Percentiles rank a stretch among this genome's conserved stretches.
Evolutionary conservation across 35 echinoderm and acorn worm genomes (phyloP).

Genomic region (Lytechinus pictus): DNA sequence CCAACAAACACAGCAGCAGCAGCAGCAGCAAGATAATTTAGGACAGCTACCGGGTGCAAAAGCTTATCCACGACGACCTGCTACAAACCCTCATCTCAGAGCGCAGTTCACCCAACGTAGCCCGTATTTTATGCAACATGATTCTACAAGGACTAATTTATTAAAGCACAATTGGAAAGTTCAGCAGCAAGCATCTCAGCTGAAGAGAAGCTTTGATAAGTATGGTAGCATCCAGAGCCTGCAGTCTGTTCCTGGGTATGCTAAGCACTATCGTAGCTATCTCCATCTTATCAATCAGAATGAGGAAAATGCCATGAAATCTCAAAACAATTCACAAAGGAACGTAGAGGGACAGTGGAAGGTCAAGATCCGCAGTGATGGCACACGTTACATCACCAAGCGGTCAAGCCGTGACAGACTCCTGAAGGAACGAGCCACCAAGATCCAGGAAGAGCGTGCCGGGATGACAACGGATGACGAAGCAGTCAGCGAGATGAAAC

Average conservation of each 20-base stretch:
- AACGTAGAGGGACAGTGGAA: constrained; percentile 85
- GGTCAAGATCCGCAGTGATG: constrained; percentile 99
- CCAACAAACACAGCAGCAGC: constrained; percentile 25
- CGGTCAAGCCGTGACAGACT: constrained; percentile 78
- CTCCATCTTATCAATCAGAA: constrained; percentile 94
- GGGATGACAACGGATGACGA: constrained; percentile 98
- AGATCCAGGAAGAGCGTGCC: constrained; percentile 85
- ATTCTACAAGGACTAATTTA: constrained; percentile 58
- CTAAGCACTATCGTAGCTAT: constrained; percentile 97
- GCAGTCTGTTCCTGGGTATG: constrained; percentile 85
- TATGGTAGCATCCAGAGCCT: constrained; percentile 81
- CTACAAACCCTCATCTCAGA: constrained; percentile 89
- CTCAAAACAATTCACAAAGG: constrained; percentile 47
- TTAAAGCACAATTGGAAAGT: constrained; percentile 88
- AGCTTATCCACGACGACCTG: constrained; percentile 83
- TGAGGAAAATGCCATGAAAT: constrained; percentile 81
- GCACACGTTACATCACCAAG: constrained; percentile 95
- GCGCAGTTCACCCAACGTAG: constrained; percentile 77
- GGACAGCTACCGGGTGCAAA: constrained; percentile 65
- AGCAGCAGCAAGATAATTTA: constrained; percentile 28
- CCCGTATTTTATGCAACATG: constrained; percentile 92
- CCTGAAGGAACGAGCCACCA: constrained; percentile 91
- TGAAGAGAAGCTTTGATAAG: constrained; percentile 77
- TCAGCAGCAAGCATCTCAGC: constrained; percentile 85
- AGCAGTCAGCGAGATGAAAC: constrained; percentile 97